A percentile compares a stretch with the other conserved stretches of the same genome.
phyloP scores from a whole-genome alignment of 37 sponge, comb jelly and placozoan species.

The Chondrilla cf. caribensis region DNA sequence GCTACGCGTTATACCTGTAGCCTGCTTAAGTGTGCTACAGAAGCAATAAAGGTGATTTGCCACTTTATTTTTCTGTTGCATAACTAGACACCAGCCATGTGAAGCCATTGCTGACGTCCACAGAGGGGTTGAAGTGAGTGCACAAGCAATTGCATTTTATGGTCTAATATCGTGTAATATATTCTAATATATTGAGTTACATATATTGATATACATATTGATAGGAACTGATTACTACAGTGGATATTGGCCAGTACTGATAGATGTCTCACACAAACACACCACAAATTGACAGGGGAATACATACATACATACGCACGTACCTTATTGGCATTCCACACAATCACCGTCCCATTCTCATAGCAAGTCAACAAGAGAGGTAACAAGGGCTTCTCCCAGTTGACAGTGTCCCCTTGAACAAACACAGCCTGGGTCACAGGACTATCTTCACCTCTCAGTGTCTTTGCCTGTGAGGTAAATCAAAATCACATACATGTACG shows the following conservation, averaged over 20 bases:
- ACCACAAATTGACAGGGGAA: no score
- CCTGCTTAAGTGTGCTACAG: no score
- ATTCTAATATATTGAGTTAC: background rate
- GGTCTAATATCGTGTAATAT: no score
- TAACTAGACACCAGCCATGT: no score
- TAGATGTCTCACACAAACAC: background rate
- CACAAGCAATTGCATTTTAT: no score
- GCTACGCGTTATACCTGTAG: no score
- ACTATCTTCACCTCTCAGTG: constrained; percentile 52
- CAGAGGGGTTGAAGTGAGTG: no score
- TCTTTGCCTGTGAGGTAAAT: constrained; percentile 59
- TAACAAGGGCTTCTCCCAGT: constrained; percentile 51
- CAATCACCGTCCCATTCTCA: constrained; percentile 35
- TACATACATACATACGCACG: no score
- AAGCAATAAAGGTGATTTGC: no score
- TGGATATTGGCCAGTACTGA: background rate
- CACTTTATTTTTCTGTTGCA: no score
- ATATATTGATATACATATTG: background rate
- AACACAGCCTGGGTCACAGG: constrained; percentile 20
- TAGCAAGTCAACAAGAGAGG: constrained; percentile 38
- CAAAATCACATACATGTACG: no score
- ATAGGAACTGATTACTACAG: background rate
- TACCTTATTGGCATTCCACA: constrained; percentile 61
- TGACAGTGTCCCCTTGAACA: constrained; percentile 29
- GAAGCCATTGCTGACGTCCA: no score